Evolutionary conservation across 2,888 invertebrate species (phyloP), one percentile per base, ranked within the genome.

Genomic region (Dryadula phaetusa): DNA sequence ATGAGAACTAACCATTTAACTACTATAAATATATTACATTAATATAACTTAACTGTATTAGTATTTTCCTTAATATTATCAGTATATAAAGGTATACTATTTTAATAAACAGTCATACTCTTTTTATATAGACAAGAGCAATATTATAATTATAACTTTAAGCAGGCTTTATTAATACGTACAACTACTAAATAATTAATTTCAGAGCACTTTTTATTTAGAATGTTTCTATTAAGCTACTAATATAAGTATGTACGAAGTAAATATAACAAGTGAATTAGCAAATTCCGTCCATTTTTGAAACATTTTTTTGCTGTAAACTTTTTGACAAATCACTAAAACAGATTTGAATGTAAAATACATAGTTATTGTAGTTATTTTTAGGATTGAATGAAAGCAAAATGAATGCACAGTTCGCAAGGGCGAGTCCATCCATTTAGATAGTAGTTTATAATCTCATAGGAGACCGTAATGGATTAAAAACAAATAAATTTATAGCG

Each of bases 391-490:
- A 52, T 52, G 52, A 32, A 52, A 52, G 28, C 28, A 32, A 32
- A 52, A 52, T 52, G 28, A 28, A 52, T 52, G 52, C 52, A 28
- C 28, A 16, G 52, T 52, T 52, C 52, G 28, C 52, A 52, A 52
- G 52, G 28, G 52, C 28, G 52, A 40, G 10, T 56, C 37, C 56
- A 56, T 56, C 25, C 56, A 40, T 56, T 56, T 40, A 40, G 22
- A 56, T 56, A 56, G 25, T 56, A 56, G 56, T 56, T 56, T 56
- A 40, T 56, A 56, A 56, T 40, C 56, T 56, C 37, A 40, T 5
- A 56, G 22, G n/a, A 40, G 16, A 25, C n/a, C 40, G n/a, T 10
- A 56, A 56, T 22, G 37, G 40, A 56, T 56, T 34, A 22, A 56
- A 56, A 22, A 56, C 22, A 25, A 22, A 56, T 37, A 8, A 56